These are phyloP conservation scores for Knipowitschia caucasica DNA, from an alignment of 2,797 vertebrate genomes.

Conservation along the genomic window DNA sequence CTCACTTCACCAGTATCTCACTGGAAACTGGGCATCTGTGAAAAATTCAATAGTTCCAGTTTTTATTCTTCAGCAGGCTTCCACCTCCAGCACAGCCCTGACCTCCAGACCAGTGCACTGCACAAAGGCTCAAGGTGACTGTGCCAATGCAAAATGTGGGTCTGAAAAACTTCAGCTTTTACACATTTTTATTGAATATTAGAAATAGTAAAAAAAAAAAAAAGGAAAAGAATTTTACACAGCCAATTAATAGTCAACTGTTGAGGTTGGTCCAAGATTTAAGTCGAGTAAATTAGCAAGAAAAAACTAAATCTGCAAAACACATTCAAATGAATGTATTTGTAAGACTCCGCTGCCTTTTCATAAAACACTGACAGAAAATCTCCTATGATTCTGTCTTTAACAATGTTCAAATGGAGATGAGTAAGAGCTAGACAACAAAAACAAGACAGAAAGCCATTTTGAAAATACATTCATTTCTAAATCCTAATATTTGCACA, in stretches of 20 bases:
- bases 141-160: neutral
- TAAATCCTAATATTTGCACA: neutral
- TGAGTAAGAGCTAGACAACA: neutral
- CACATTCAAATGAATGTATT: too few species aligned
- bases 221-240: too few species aligned
- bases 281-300: too few species aligned
- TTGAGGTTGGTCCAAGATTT: too few species aligned
- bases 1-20: slow-evolving; percentile 7
- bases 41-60: slow-evolving; percentile 18
- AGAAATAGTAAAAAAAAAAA: neutral
- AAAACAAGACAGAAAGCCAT: neutral
- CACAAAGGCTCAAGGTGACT: slow-evolving; percentile 4
- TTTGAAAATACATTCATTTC: neutral
- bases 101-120: neutral
- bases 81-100: slow-evolving; percentile 1
- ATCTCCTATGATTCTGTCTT: neutral
- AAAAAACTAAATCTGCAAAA: too few species aligned
- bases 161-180: neutral
- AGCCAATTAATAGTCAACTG: too few species aligned
- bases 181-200: neutral
- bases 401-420: neutral
- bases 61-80: slow-evolving; percentile 1
- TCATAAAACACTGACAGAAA: neutral
- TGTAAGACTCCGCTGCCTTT: neutral
- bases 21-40: slow-evolving; percentile 7